Evolutionary conservation across 2,113 vertebrate genomes (phyloP).

Genomic region (Cochlearius cochlearius): DNA sequence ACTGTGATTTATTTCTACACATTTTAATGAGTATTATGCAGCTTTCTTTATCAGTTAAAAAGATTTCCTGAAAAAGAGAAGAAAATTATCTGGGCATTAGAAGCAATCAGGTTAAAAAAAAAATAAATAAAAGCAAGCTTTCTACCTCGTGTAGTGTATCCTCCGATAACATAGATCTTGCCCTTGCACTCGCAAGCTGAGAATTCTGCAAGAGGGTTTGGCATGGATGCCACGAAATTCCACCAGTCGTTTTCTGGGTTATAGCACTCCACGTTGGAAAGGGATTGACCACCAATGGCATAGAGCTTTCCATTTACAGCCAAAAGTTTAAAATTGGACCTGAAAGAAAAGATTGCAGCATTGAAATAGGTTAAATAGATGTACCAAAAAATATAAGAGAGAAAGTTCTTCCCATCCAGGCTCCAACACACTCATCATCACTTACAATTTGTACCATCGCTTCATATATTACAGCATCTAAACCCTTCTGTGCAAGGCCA

Average conservation of each 20-base stretch:
- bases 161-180: constrained; percentile 93
- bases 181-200: constrained; percentile 94
- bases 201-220: constrained; percentile 90
- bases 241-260: constrained; percentile 91
- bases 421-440: neutral
- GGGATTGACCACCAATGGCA: constrained; percentile 90
- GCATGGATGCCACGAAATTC: constrained; percentile 90
- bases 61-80: neutral
- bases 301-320: constrained; percentile 88
- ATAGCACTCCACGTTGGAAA: constrained; percentile 92
- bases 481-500: neutral
- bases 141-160: constrained; percentile 91
- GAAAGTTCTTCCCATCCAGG: neutral
- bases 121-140: neutral
- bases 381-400: neutral
- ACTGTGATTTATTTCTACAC: neutral
- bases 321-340: constrained; percentile 95
- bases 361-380: neutral
- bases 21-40: neutral
- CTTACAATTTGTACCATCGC: neutral
- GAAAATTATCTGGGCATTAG: neutral
- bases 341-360: constrained; percentile 60
- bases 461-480: neutral
- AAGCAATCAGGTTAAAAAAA: neutral
- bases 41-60: neutral